Conservation (phyloP, 2,797 vertebrate genomes). For the Oryzias dopingdopingensis region DNA sequence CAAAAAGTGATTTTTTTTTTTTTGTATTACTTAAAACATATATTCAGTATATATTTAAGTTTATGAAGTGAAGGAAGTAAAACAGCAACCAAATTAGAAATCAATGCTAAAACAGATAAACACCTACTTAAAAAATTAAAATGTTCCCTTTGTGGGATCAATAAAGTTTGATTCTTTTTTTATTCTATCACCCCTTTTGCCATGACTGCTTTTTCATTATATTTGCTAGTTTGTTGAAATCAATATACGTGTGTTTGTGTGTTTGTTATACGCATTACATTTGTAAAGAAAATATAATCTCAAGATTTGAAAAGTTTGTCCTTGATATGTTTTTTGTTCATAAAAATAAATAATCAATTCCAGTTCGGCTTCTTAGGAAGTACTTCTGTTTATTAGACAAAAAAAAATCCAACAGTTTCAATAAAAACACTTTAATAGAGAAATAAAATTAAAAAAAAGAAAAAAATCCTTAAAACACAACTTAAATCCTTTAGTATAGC, state of each 20-base stretch:
- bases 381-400: not conserved
- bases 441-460: constrained; percentile 65
- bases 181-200: constrained; percentile 1
- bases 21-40: no score
- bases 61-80: no score
- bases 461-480: constrained; percentile 73
- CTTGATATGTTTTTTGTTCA: constrained; percentile 1
- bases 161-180: not conserved
- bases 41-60: no score
- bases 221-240: constrained; percentile 3
- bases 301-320: constrained; percentile 16
- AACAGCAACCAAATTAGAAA: not conserved
- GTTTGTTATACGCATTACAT: constrained; percentile 30
- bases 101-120: not conserved
- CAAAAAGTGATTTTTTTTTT: no score
- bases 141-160: no score
- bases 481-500: constrained; percentile 76
- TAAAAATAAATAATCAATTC: not conserved
- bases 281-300: constrained; percentile 61
- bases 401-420: constrained; percentile 33
- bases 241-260: constrained; percentile 1
- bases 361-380: not conserved
- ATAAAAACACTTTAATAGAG: constrained; percentile 80
- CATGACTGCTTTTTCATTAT: constrained; percentile 17
- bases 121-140: no score